Conservation (phyloP, 1,140 invertebrate species). For the Apis laboriosa region DNA sequence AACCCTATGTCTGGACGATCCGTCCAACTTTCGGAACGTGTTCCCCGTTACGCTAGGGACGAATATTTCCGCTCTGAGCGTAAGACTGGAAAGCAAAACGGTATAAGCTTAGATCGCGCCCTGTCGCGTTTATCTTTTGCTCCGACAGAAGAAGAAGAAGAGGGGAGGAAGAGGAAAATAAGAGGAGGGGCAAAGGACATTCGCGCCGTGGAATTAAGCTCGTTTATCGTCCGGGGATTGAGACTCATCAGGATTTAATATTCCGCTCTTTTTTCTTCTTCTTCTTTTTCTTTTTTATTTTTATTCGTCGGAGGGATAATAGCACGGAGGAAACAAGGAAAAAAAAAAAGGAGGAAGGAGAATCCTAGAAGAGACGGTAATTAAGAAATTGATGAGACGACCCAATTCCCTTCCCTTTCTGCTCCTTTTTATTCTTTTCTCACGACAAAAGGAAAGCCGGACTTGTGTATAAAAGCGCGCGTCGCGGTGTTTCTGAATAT, state of each 20-base stretch:
- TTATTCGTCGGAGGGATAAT: not conserved
- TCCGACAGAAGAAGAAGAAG: not conserved
- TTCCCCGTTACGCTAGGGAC: constrained; percentile 21
- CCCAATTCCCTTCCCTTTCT: not conserved
- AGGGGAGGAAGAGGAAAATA: no score
- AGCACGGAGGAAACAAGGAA: not conserved
- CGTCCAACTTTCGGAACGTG: constrained; percentile 47
- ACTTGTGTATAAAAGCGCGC: not conserved
- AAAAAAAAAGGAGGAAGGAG: no score
- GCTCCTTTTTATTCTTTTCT: not conserved
- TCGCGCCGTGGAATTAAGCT: not conserved
- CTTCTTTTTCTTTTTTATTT: not conserved
- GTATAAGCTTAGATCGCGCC: no score
- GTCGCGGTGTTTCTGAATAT: constrained; percentile 39
- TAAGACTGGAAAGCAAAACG: not conserved
- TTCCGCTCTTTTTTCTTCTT: not conserved
- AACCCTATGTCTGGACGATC: constrained; percentile 46
- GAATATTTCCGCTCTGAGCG: constrained; percentile 22
- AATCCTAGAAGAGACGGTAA: not conserved
- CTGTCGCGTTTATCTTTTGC: not conserved
- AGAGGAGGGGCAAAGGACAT: not conserved
- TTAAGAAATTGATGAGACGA: constrained; percentile 30
- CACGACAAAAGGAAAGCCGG: not conserved
- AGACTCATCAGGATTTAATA: constrained; percentile 31
- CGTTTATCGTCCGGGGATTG: constrained; percentile 27